A percentile compares a stretch with the other conserved stretches of the same genome.
phyloP scores from a whole-genome alignment of 2,888 invertebrate genomes.

The Tipula lateralis region DNA sequence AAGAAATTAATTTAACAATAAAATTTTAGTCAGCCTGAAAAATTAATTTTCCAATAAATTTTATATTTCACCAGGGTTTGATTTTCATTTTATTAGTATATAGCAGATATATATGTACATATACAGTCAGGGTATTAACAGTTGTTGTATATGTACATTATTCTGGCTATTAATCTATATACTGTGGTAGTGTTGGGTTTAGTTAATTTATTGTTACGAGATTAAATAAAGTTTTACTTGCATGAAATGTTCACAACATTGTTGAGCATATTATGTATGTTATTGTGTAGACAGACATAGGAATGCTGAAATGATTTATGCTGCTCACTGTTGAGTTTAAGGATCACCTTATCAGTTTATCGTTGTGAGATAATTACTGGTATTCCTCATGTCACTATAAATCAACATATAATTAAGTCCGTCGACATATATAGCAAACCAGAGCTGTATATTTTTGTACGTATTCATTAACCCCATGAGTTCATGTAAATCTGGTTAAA shows the following conservation, averaged over 20 bases:
- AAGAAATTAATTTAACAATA: neutral
- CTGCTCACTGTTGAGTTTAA: neutral
- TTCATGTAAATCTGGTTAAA: neutral
- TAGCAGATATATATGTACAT: neutral
- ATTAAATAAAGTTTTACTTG: too few species aligned
- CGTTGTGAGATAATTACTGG: neutral
- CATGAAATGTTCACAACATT: neutral
- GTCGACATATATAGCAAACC: neutral
- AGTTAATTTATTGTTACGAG: neutral
- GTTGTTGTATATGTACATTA: neutral
- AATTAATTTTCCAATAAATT: neutral
- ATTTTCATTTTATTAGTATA: neutral
- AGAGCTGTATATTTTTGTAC: neutral
- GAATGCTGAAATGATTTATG: neutral
- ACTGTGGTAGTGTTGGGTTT: neutral
- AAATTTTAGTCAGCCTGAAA: neutral
- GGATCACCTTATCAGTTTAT: too few species aligned
- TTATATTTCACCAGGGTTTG: neutral
- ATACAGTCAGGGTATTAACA: neutral
- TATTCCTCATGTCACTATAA: neutral
- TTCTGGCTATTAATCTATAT: neutral
- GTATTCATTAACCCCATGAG: neutral
- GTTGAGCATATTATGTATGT: neutral
- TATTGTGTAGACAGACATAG: neutral
- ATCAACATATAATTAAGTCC: neutral